phyloP scores from a whole-genome alignment of 1,140 invertebrate genomes.

The Phenacoccus solenopsis region DNA sequence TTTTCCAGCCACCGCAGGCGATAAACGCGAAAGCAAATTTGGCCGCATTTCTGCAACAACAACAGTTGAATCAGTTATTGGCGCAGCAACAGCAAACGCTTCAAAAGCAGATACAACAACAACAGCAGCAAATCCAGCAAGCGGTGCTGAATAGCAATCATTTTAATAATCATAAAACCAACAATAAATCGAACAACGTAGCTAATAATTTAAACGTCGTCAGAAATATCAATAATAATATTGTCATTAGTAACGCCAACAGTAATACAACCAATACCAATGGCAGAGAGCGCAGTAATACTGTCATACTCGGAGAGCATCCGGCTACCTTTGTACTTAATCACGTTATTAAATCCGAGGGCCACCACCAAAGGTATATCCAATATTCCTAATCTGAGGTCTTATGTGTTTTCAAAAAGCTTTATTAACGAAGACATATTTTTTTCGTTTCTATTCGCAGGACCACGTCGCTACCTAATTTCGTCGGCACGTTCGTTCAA shows the following conservation, averaged over 20 bases:
- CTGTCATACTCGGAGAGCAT: constrained; percentile 26
- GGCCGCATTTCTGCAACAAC: constrained; percentile 39
- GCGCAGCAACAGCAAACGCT: constrained; percentile 38
- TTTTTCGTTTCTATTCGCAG: constrained; percentile 28
- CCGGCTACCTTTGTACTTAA: constrained; percentile 33
- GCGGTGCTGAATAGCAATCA: constrained; percentile 19
- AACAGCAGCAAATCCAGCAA: constrained; percentile 26
- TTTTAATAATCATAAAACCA: constrained; percentile 31
- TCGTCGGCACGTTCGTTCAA: constrained; percentile 35
- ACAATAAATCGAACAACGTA: constrained; percentile 28
- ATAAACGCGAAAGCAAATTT: constrained; percentile 40
- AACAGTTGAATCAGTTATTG: constrained; percentile 36
- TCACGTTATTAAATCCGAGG: constrained; percentile 28
- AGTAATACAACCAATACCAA: constrained; percentile 23
- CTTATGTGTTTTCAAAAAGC: background rate
- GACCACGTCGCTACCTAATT: constrained; percentile 39
- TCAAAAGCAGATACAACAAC: constrained; percentile 30
- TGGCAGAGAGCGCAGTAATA: constrained; percentile 20
- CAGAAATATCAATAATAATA: constrained; percentile 27
- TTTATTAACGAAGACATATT: background rate
- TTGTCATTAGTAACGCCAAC: constrained; percentile 25
- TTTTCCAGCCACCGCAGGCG: constrained; percentile 22
- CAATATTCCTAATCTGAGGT: background rate
- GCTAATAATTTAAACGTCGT: constrained; percentile 19
- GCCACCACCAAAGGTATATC: background rate